These are phyloP conservation scores for Tethea ocularis DNA, from an alignment of 2,888 invertebrate genomes.

Conservation along the genomic window DNA sequence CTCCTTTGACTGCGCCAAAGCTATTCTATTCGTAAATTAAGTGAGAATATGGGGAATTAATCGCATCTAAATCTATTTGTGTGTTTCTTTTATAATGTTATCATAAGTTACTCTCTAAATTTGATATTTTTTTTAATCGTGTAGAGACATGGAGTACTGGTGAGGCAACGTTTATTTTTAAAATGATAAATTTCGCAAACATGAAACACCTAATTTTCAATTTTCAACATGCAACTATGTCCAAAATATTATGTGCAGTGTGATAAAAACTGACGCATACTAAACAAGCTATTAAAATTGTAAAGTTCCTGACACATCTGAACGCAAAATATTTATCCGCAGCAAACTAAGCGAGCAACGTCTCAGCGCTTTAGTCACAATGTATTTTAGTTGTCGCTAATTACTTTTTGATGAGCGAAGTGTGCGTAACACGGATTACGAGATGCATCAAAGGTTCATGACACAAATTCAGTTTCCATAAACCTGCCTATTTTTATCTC, in stretches of 20 bases:
- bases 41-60: slow-evolving; percentile 7
- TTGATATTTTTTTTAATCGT: background rate
- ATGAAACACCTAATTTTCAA: background rate
- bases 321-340: slow-evolving; percentile 1
- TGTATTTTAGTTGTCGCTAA: slow-evolving; percentile 63
- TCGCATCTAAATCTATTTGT: slow-evolving; percentile 18
- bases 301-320: background rate
- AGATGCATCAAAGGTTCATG: slow-evolving; percentile 53
- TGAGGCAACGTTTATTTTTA: background rate
- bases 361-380: slow-evolving; percentile 46
- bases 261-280: background rate
- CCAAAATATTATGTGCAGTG: background rate
- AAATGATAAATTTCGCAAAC: background rate
- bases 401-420: slow-evolving; percentile 73
- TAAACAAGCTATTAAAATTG: background rate
- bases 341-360: slow-evolving; percentile 12
- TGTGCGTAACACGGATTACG: slow-evolving; percentile 56
- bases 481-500: slow-evolving; percentile 20
- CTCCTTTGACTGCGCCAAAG: slow-evolving; percentile 38
- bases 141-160: too few relatives aligned
- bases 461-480: slow-evolving; percentile 27
- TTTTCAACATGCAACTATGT: background rate
- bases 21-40: slow-evolving; percentile 54
- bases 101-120: background rate
- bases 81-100: background rate